Percentiles rank a stretch among this genome's conserved stretches.
Conservation (phyloP, 1,140 invertebrate genomes). For the Drosophila punjabiensis region DNA sequence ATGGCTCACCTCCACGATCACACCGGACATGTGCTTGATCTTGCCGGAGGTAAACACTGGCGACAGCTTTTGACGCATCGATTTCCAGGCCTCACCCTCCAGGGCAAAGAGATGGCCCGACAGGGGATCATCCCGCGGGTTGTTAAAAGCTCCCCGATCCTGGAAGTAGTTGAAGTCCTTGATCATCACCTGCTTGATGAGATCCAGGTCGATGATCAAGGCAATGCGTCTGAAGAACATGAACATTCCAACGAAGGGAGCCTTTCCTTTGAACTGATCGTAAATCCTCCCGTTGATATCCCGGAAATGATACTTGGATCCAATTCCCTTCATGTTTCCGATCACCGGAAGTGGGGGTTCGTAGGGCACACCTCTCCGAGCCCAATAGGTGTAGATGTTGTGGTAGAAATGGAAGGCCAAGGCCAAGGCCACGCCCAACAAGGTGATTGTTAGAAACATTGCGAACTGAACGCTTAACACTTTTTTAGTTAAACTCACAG, state of each 20-base stretch:
- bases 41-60: constrained; percentile 88
- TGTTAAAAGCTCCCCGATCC: constrained; percentile 86
- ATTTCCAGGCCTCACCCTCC: constrained; percentile 86
- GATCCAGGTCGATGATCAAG: constrained; percentile 66
- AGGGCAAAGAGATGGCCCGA: constrained; percentile 86
- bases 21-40: constrained; percentile 87
- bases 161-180: constrained; percentile 80
- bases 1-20: constrained; percentile 75
- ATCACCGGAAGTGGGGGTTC: constrained; percentile 68
- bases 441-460: constrained; percentile 36
- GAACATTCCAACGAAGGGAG: constrained; percentile 61
- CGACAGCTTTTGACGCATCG: constrained; percentile 86
- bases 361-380: constrained; percentile 77
- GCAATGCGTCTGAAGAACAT: constrained; percentile 49
- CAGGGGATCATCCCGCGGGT: constrained; percentile 86
- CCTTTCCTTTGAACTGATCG: constrained; percentile 68
- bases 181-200: constrained; percentile 76
- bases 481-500: not conserved
- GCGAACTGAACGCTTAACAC: not conserved
- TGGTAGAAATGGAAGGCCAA: constrained; percentile 37
- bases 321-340: constrained; percentile 75
- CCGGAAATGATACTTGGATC: constrained; percentile 47
- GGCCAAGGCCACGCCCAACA: constrained; percentile 41
- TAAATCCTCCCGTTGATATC: constrained; percentile 69
- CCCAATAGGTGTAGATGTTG: constrained; percentile 82